Conservation (phyloP, 2,888 invertebrate genomes). For the Harpagoxenus sublaevis region DNA sequence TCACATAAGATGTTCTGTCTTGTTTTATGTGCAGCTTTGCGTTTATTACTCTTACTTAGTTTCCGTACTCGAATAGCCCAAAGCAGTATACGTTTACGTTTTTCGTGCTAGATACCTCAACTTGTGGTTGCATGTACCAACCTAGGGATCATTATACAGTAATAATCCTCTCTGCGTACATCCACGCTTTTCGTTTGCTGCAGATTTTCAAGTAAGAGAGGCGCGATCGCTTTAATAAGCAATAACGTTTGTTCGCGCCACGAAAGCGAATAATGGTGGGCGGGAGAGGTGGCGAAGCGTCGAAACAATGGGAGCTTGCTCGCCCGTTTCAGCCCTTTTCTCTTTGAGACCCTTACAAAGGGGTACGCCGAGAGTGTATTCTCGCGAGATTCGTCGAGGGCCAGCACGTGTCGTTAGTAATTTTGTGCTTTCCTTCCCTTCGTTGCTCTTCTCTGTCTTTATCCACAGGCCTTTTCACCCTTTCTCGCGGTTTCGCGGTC, state of each 20-base stretch:
- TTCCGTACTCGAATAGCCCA: background rate
- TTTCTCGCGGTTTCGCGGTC: slow-evolving; percentile 31
- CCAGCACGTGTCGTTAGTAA: slow-evolving; percentile 68
- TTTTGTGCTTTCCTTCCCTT: slow-evolving; percentile 64
- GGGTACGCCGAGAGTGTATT: slow-evolving; percentile 63
- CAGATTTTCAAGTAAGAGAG: background rate
- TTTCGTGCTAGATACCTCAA: background rate
- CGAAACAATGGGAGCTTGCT: slow-evolving; percentile 63
- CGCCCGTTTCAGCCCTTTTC: slow-evolving; percentile 67
- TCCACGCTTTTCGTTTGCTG: slow-evolving; percentile 3
- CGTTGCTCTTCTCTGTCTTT: slow-evolving; percentile 5
- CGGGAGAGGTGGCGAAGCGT: slow-evolving; percentile 55
- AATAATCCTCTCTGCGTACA: background rate
- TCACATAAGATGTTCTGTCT: background rate
- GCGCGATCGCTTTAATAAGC: slow-evolving; percentile 69
- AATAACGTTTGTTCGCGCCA: slow-evolving; percentile 60
- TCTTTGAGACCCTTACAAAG: slow-evolving; percentile 67
- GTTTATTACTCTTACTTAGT: background rate
- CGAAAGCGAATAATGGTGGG: slow-evolving; percentile 61
- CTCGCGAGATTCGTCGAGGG: slow-evolving; percentile 56
- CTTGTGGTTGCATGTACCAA: background rate
- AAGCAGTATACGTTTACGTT: slow-evolving; percentile 7
- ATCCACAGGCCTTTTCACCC: slow-evolving; percentile 15
- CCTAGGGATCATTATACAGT: background rate
- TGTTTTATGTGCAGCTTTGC: background rate